Base-by-base conservation (phyloP, 2,113 vertebrate species). In the Xiphophorus couchianus region DNA sequence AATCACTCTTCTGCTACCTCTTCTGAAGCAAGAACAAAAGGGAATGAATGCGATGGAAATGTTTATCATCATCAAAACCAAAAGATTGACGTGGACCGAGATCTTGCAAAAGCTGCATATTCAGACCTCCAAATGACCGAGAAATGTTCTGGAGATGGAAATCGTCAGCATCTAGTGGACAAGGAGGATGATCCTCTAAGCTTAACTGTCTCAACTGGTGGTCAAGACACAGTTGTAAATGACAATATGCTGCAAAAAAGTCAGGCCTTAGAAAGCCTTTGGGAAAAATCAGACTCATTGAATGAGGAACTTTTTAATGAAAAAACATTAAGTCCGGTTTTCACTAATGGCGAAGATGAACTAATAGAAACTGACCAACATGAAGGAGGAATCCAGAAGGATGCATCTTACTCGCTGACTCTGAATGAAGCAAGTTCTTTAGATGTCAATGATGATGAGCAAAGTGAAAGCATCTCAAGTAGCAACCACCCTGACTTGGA, bases 381-480 rank as follows among this genome's bases (percentile, higher is more conserved):
- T 19, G 78, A 84, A 14, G 81, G 82, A 65, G 66, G 71, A 27
- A 73, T 78, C 30, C 25, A 60, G 15, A 73, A 58, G 22, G 33
- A 78, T 42, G 44, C 28, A 25, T 65, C 51, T 71, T 39, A 74
- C 30, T 29, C 62, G 33, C 48, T 4, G 1, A 3, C 4, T 72
- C 17, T 48, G 6, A 64, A 73, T 2, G 27, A 39, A n/a, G 79
- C 51, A 0, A 19, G 33, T 61, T 76, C 51, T 77, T 44, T 70
- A 69, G 42, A 48, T 48, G 5, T 62, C 75, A 39, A 25, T 60
- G 27, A 8, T 64, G 6, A 62, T 67, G 68, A 87, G 62, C 58
- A 71, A 4, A 42, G 14, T 1, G 35, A 81, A 74, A 62, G 30
- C 67, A 61, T 70, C 11, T 69, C 62, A 13, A 48, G 73, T 48